Base-by-base conservation (phyloP, 2,888 invertebrate species). In the Diarsia mendica region DNA sequence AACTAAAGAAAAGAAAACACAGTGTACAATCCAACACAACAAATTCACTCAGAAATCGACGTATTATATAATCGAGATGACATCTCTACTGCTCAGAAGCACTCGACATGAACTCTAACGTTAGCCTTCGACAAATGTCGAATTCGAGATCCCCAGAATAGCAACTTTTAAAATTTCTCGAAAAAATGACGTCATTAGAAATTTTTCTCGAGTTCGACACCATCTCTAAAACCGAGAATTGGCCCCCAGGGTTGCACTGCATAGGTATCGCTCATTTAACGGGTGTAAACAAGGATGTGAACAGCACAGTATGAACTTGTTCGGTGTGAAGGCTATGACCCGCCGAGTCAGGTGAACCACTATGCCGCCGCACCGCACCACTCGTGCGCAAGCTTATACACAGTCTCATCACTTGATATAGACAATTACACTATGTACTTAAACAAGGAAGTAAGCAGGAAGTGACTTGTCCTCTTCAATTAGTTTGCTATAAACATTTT, bases 271-370 rank as follows among this genome's bases (percentile, higher is more conserved):
- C 33, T 44, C 15, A 63, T 63, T 44, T 73, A 65, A 69, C 64
- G 61, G 33, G 61, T 75, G 72, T 84, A 77, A 87, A 87, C 79
- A 83, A 87, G 80, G 84, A 89, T 85, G 79, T 88, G 72, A 74
- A 79, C 64, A 77, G 39, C 55, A n/a, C 58, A 8, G n/a, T 20
- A 48, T 85, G 83, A 85, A 82, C 80, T 87, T 87, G 87, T 84
- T 85, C 70, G 69, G 66, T 67, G 20, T 53, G 84, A 89, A 89
- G 89, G 87, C 76, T 89, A 64, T 68, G 73, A 70, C 64, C 76
- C 66, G 49, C 58, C 53, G 18, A 73, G 71, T 67, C 73, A 68
- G 48, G 69, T 71, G 63, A 78, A 61, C 77, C 49, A 75, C 75
- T 48, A 18, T 67, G 58, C 33, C 33, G 11, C 28, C 33, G 46